Evolutionary conservation across 1,140 invertebrate genomes (phyloP), one percentile per base, ranked within the genome.

Genomic region (Lepidurus arcticus): DNA sequence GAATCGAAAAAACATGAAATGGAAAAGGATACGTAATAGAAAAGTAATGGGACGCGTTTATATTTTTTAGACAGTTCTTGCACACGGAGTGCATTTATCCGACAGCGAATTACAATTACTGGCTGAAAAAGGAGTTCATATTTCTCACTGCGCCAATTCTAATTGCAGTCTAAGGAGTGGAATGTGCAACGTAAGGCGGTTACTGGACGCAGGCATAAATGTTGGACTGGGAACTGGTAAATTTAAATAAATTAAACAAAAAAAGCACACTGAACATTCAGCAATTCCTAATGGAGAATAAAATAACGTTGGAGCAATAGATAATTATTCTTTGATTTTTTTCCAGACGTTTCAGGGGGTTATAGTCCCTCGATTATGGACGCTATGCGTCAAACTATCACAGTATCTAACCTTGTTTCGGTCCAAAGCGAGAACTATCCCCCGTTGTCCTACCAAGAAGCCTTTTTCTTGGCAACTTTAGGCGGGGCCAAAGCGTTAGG

Each of bases 61-160:
- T 78, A 73, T 53, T 76, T 82, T 85, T 76, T 82, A 92, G 90
- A 92, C 91, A 21, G 83, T 92, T 26, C 85, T 97, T 86, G 95
- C 94, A 5, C 95, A 97, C 84, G 92, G 90, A 21, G 87, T 96
- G 44, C 87, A 94, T 85, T 84, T 96, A 21, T 85, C 85, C 26
- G 89, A 93, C 73, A 84, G 86, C 8, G 95, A 97, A 85, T 85
- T 94, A 9, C 80, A 86, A n/a, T 78, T 92, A 11, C 82, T 97
- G n/a, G 87, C 85, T 43, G 78, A 87, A 26, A 86, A 86, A 74
- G 88, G 88, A 6, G 88, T 89, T 13, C 89, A 91, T 2, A 84
- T 97, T 10, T 89, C 93, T 5, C 94, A 97, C 84, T 97, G 95
- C 84, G 93, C 95, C 1, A 90, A 91, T 73, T 96, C 94, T 8